These are phyloP conservation scores for Macrotrachela quadricornifera DNA, from an alignment of 1,140 invertebrate species.

Conservation along the genomic window DNA sequence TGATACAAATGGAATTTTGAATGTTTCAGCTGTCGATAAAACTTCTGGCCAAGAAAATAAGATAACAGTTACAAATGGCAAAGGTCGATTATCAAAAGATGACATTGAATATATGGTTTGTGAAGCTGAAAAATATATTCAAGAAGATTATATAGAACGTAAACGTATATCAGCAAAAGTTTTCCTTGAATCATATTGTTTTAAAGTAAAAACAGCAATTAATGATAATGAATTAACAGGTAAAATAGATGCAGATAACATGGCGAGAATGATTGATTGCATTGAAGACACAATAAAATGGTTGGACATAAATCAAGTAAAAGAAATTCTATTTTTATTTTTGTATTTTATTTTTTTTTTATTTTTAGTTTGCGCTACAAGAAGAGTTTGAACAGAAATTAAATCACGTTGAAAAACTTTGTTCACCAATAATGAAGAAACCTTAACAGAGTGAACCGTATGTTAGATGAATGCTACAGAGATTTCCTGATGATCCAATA, in stretches of 20 bases:
- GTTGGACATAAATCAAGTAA: constrained; percentile 30
- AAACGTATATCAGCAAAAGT: constrained; percentile 20
- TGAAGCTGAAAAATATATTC: constrained; percentile 36
- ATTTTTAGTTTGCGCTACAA: too few relatives aligned
- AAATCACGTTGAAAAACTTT: constrained; percentile 22
- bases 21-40: constrained; percentile 53
- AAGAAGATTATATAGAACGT: constrained; percentile 25
- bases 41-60: constrained; percentile 45
- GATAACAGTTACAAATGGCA: constrained; percentile 35
- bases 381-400: constrained; percentile 29
- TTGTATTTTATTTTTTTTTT: too few relatives aligned
- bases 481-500: too few relatives aligned
- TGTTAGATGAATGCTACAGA: too few relatives aligned
- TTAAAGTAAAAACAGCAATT: too few relatives aligned
- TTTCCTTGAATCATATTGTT: constrained; percentile 14
- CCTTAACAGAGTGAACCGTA: constrained; percentile 1
- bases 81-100: constrained; percentile 29
- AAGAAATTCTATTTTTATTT: constrained; percentile 15
- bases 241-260: too few relatives aligned
- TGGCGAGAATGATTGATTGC: too few relatives aligned
- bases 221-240: too few relatives aligned
- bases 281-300: constrained; percentile 12
- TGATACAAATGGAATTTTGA: constrained; percentile 53
- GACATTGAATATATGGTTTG: constrained; percentile 37
- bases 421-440: constrained; percentile 18